Base-by-base conservation (phyloP, 2,113 vertebrate genomes). In the Poeciliopsis occidentalis region DNA sequence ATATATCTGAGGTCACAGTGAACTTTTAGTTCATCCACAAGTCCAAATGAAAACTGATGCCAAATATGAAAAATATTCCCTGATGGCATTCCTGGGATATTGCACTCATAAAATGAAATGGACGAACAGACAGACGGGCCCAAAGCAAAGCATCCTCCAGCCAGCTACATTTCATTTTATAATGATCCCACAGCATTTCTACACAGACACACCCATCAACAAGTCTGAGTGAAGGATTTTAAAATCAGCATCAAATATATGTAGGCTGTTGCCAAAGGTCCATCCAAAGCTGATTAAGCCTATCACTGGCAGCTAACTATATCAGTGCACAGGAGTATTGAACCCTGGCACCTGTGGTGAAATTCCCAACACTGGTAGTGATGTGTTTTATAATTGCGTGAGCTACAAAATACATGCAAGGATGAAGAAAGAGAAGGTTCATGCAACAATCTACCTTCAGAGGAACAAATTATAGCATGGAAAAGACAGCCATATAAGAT, bases 51-150 rank as follows among this genome's bases (percentile, higher is more conserved):
- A 24, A 19, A 54, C 24, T 32, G 8, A 30, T 68, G 29, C 22
- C 47, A 54, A 69, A 69, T 27, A 31, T 54, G 1, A 69, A 54
- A 32, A 64, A 65, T 24, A 69, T 54, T 54, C 44, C 44, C 44
- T 32, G 4, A n/a, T 32, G 44, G 67, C 47, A 69, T 69, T 69
- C 67, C 47, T 31, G 29, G 29, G 29, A 69, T 69, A 29, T 68
- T 31, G 17, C 8, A 30, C 26, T 37, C 51, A 26, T n/a, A 7
- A 60, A 60, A n/a, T n/a, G 22, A 2, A 32, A 57, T 22, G 13
- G 31, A 27, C 12, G 32, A 15, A 57, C 4, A 44, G 34, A 54
- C 41, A 31, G 7, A 31, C 41, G 15, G 22, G 29, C 30, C 67
- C 29, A 69, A 32, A 32, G 41, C 27, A 41, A 27, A 54, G 32